Conservation (phyloP, 2,888 invertebrate genomes). For the Ectropis crepuscularia region DNA sequence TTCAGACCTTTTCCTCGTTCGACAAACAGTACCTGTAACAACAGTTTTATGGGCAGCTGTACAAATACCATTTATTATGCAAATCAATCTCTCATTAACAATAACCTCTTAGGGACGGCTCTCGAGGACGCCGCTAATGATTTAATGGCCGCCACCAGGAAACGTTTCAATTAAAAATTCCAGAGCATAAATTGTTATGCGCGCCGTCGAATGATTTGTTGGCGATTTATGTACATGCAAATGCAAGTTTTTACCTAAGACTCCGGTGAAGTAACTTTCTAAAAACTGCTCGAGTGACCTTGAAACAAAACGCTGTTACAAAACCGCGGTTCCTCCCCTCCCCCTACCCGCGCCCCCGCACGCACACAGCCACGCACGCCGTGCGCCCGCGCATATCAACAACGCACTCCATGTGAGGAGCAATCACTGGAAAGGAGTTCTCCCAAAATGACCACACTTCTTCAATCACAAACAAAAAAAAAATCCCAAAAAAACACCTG, state of each 20-base stretch:
- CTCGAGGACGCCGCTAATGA: constrained; percentile 43
- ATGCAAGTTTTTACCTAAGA: constrained; percentile 67
- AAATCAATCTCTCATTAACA: constrained; percentile 52
- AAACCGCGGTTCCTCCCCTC: constrained; percentile 72
- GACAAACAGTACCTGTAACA: constrained; percentile 3
- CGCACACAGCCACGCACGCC: constrained; percentile 45
- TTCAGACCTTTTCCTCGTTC: constrained; percentile 11
- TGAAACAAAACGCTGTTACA: constrained; percentile 84
- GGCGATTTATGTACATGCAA: constrained; percentile 31
- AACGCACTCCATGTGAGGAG: constrained; percentile 38
- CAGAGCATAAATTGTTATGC: constrained; percentile 20
- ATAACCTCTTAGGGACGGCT: constrained; percentile 45
- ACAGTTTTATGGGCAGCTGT: constrained; percentile 24
- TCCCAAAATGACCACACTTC: constrained; percentile 70
- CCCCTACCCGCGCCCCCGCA: constrained; percentile 62
- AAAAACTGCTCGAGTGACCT: constrained; percentile 84
- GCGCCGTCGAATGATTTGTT: constrained; percentile 16
- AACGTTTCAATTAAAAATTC: constrained; percentile 40
- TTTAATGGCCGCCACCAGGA: constrained; percentile 47
- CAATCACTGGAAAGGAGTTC: constrained; percentile 68
- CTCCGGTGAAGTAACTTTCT: constrained; percentile 81
- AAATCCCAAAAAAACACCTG: constrained; percentile 36
- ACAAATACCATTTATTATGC: constrained; percentile 48
- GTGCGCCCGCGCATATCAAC: constrained; percentile 54
- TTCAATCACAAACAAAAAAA: constrained; percentile 49